These are phyloP conservation scores for Argyrosomus japonicus DNA, from an alignment of 2,113 vertebrate species.

Conservation along the genomic window DNA sequence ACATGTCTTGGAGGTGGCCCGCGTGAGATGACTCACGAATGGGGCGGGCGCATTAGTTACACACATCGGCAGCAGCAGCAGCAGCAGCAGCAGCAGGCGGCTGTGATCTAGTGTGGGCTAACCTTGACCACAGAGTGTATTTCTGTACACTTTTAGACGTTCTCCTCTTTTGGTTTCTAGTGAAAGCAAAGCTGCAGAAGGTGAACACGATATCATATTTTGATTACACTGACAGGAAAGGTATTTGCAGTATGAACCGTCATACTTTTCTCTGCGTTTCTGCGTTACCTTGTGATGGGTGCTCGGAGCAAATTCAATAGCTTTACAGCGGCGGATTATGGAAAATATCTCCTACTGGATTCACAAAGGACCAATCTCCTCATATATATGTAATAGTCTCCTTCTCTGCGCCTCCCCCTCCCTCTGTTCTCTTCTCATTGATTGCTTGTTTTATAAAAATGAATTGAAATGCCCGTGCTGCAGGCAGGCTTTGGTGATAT, in stretches of 20 bases:
- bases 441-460: constrained; percentile 67
- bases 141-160: constrained; percentile 20
- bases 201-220: constrained; percentile 1
- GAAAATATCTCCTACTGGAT: constrained; percentile 30
- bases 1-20: constrained; percentile 28
- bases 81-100: constrained; percentile 13
- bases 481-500: constrained; percentile 50
- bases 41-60: background rate
- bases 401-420: background rate
- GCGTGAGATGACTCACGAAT: constrained; percentile 44
- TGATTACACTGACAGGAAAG: background rate
- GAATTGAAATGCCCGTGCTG: constrained; percentile 50
- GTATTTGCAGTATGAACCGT: constrained; percentile 4
- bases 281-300: constrained; percentile 10
- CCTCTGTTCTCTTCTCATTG: constrained; percentile 44
- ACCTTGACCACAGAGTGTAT: constrained; percentile 31
- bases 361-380: constrained; percentile 45
- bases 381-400: background rate
- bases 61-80: constrained; percentile 7
- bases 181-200: constrained; percentile 1
- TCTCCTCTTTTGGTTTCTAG: constrained; percentile 1
- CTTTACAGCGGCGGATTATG: constrained; percentile 44
- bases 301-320: constrained; percentile 18
- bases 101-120: constrained; percentile 11
- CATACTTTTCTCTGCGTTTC: background rate